Evolutionary conservation across 1,140 invertebrate species (phyloP), one percentile per base, ranked within the genome.

Genomic region (Pogonognathellus flavescens): DNA sequence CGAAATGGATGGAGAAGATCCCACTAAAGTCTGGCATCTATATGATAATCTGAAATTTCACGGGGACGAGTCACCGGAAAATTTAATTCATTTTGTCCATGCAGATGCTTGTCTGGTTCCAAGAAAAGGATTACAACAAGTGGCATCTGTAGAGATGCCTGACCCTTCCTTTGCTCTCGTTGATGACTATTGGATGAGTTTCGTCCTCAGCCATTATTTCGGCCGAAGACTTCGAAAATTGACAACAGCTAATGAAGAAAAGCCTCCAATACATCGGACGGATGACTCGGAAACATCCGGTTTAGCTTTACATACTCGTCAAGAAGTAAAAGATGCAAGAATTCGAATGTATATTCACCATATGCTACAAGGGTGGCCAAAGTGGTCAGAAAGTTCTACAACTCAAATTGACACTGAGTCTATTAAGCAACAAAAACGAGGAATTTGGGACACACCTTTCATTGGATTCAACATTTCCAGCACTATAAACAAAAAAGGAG

Each of bases 101-200:
- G 86, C 86, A 0, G 86, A 87, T 52, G 84, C 86, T 49, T 84
- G 83, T 59, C 25, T 87, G 7, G 84, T 87, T 72, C 86, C 86
- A 60, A 87, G 84, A 25, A 8, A 22, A 41, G 82, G 70, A 18
- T 20, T 87, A 10, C 7, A 76, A 50, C 76, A 87, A 55, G 76
- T 72, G 1, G 59, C 83, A 6, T 84, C 83, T 5, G 86, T 85
- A 4, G 18, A 7, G 50, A 62, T 87, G 76, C 86, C 86, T 2
- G 86, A 87, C 49, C 76, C 57, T 16, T 25, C 83, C 1, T 87
- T 84, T 59, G 16, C 86, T 53, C 53, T 87, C 6, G 86, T 87
- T 0, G 86, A 87, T 25, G 86, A 87, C 31, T 87, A 87, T 59
- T 87, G 86, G 86, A 84, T 87, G 86, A 84, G 86, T 50, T 87